phyloP scores from a whole-genome alignment of 2,113 vertebrate genomes.

The Pluvianellus socialis region DNA sequence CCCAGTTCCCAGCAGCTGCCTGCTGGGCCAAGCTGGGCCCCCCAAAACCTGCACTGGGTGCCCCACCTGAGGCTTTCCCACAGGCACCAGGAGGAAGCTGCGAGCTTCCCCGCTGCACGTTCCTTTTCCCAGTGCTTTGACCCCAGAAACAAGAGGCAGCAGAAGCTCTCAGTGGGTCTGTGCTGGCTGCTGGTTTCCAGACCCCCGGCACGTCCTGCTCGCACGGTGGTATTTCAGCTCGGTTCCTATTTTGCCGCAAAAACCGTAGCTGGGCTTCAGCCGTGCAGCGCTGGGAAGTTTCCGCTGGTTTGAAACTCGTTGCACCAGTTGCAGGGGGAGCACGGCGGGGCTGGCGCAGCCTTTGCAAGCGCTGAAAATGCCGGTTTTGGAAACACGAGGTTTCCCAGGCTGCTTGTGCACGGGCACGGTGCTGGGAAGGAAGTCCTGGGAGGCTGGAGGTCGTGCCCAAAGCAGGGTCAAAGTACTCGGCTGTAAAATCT shows the following conservation, averaged over 20 bases:
- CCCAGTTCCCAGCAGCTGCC: neutral
- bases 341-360: neutral
- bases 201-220: rapidly evolving
- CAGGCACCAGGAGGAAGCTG: neutral
- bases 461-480: rapidly evolving
- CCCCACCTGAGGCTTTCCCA: neutral
- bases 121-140: neutral
- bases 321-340: neutral
- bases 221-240: rapidly evolving
- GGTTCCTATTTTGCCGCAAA: neutral
- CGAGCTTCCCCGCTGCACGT: neutral
- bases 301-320: neutral
- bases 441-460: neutral
- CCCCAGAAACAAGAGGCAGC: neutral
- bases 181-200: neutral
- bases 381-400: rapidly evolving
- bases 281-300: neutral
- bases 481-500: neutral
- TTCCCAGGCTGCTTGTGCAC: neutral
- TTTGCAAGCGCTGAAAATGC: too few species aligned
- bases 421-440: neutral
- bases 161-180: neutral
- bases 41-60: neutral
- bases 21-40: neutral
- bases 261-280: neutral